phyloP scores from a whole-genome alignment of 2,113 vertebrate genomes.

The Platysteira castanea region DNA sequence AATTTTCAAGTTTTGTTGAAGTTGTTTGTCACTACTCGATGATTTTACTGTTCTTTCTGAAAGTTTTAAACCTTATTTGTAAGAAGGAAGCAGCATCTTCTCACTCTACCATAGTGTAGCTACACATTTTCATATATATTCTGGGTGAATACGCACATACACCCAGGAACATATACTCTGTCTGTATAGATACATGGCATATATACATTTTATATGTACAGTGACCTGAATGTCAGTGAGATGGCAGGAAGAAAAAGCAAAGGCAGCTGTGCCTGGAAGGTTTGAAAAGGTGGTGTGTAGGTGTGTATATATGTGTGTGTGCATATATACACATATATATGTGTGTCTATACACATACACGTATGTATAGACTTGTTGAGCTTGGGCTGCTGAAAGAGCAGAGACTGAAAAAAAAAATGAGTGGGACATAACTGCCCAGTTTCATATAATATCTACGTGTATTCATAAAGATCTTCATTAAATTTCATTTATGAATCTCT shows the following conservation, averaged over 20 bases:
- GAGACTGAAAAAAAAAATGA: neutral
- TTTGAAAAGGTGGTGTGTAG: neutral
- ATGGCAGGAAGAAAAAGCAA: neutral
- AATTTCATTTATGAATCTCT: neutral
- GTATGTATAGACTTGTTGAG: neutral
- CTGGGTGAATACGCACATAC: neutral
- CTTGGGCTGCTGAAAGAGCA: neutral
- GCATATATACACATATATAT: too few species aligned
- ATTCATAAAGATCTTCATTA: neutral
- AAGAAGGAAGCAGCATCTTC: neutral
- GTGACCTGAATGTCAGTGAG: neutral
- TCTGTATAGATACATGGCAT: fast-evolving
- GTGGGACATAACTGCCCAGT: neutral
- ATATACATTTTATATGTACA: neutral
- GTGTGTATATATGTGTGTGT: fast-evolving
- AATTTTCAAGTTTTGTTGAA: neutral
- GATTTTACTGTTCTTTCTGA: neutral
- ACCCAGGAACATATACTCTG: neutral
- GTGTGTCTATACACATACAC: fast-evolving
- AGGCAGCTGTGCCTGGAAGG: neutral
- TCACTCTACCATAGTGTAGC: neutral
- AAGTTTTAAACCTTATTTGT: neutral
- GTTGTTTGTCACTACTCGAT: neutral
- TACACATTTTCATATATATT: neutral
- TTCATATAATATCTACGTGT: neutral